Evolutionary conservation across 92 coral and sea anemone species (phyloP), one percentile per base, ranked within the genome.

Genomic region (Bergia sp.): DNA sequence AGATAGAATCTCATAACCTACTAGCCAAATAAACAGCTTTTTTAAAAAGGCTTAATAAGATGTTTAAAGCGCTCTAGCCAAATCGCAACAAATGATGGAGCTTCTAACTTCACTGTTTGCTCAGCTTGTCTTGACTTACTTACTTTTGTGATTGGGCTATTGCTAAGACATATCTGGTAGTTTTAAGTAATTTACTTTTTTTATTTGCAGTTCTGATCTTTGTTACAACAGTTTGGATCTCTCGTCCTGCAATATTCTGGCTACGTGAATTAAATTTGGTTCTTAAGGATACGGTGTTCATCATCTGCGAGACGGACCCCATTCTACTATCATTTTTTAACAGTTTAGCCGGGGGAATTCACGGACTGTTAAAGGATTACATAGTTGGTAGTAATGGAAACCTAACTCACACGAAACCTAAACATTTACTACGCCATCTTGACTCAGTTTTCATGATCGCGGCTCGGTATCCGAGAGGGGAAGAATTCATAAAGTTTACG

Each of bases 141-240:
- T 29, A 29, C 29, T 29, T 29, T 29, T 29, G 29, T 29, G 29
- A 29, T 29, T 29, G 29, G 29, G 29, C 29, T 29, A 29, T 29
- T 29, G 29, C 29, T 29, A 29, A 29, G 29, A 29, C 29, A 29
- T 29, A 29, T 29, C 29, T 29, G 29, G 29, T 29, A 29, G 29
- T 29, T 29, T 29, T 29, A 29, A 29, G 29, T 29, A 29, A 29
- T 29, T 29, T 29, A 29, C 29, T 29, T 29, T 29, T 29, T 29
- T 69, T 6, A 20, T 37, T 82, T 82, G 44, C 64, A 82, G 86
- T 82, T 67, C 41, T 82, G 64, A 21, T 83, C 42, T 83, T 83
- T 49, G 36, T 83, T 40, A 67, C 86, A 66, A 5, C 61, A 20
- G 5, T 83, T 0, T 20, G 2, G 7, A 29, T 67, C 43, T 11